Conservation (phyloP, 2,113 vertebrate species). For the Takifugu flavidus region DNA sequence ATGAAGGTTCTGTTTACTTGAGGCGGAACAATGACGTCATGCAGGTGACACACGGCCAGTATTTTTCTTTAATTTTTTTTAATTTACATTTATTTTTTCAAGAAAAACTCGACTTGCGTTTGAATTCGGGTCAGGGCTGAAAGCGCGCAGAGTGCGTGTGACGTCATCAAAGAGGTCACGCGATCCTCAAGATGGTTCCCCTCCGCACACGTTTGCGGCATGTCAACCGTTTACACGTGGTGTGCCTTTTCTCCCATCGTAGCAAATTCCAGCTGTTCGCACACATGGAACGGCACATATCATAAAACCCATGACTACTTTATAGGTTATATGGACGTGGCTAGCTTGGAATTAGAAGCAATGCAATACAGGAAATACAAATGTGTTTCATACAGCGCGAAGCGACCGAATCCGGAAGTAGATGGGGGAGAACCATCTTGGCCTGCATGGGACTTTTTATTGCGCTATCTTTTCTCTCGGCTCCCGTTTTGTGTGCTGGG, state of each 20-base stretch:
- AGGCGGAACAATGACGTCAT: accelerated
- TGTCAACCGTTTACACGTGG: too few species aligned
- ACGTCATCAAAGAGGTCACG: conserved; percentile 21
- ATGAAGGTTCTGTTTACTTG: not conserved
- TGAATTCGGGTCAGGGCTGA: conserved; percentile 18
- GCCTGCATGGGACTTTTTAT: not conserved
- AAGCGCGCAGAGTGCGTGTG: conserved; percentile 35
- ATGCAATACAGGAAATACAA: too few species aligned
- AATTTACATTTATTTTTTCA: too few species aligned
- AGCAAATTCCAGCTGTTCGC: too few species aligned
- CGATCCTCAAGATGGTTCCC: conserved; percentile 27
- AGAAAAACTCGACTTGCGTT: not conserved
- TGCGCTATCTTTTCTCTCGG: conserved; percentile 35
- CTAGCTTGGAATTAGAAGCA: too few species aligned
- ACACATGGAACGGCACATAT: too few species aligned
- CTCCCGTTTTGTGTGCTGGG: conserved; percentile 67
- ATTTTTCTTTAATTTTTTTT: not conserved
- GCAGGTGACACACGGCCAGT: accelerated
- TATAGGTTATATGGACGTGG: too few species aligned
- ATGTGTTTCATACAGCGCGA: not conserved
- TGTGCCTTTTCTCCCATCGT: too few species aligned
- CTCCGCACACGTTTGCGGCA: not conserved
- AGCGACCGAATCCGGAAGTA: conserved; percentile 33
- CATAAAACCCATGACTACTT: too few species aligned
- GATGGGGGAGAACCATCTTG: conserved; percentile 1